Evolutionary conservation across 2,888 invertebrate genomes (phyloP).

Genomic region (Hylaea fasciaria): DNA sequence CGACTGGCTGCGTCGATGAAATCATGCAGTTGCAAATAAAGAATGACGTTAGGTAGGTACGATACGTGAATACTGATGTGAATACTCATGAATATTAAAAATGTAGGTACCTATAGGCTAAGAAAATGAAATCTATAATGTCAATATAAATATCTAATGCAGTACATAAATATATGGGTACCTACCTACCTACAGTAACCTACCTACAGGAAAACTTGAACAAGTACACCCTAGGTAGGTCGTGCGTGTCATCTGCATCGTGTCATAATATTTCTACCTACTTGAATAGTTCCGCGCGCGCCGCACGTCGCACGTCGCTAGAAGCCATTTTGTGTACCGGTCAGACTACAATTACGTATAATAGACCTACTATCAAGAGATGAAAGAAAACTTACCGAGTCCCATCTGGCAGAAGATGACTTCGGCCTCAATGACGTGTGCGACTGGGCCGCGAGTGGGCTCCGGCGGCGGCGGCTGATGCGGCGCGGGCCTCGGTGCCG

Average conservation of each 20-base stretch:
- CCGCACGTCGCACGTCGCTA: neutral
- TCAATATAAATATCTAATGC: no score
- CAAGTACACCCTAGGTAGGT: no score
- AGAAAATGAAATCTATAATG: neutral
- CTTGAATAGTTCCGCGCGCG: neutral
- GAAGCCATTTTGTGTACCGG: neutral
- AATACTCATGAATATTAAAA: slow-evolving; percentile 16
- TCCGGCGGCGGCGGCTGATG: slow-evolving; percentile 57
- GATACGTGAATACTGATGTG: slow-evolving; percentile 6
- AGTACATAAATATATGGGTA: no score
- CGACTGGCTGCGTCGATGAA: slow-evolving; percentile 38
- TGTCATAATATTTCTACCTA: neutral
- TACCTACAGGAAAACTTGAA: no score
- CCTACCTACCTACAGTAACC: no score
- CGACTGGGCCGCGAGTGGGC: slow-evolving; percentile 63
- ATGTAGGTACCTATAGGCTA: no score
- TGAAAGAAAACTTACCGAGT: slow-evolving; percentile 82
- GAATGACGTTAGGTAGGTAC: slow-evolving; percentile 28
- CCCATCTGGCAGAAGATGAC: slow-evolving; percentile 90
- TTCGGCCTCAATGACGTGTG: slow-evolving; percentile 86
- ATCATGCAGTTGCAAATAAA: slow-evolving; percentile 48
- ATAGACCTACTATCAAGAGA: neutral
- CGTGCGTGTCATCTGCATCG: neutral
- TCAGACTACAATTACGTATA: neutral
- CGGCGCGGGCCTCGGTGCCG: slow-evolving; percentile 42